Conservation (phyloP, 2,888 invertebrate species). For the Netelia fuscicornis region DNA sequence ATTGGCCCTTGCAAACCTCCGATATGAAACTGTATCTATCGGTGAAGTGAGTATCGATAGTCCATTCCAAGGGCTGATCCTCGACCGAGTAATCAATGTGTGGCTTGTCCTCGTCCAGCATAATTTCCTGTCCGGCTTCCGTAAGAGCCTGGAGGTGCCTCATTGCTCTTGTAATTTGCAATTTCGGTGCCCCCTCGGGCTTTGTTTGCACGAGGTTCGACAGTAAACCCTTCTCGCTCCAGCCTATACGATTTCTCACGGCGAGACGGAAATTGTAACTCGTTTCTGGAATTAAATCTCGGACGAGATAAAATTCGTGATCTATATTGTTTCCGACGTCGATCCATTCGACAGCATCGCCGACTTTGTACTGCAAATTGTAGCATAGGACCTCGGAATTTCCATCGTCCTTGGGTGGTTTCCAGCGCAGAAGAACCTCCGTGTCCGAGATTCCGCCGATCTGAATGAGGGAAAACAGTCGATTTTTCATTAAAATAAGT, state of each 20-base stretch:
- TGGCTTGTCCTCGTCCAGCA: constrained; percentile 87
- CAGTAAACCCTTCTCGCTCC: constrained; percentile 95
- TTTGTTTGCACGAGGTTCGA: constrained; percentile 91
- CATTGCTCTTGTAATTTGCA: constrained; percentile 93
- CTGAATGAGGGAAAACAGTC: constrained; percentile 60
- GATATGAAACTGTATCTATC: constrained; percentile 94
- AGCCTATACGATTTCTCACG: constrained; percentile 96
- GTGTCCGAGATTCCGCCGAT: constrained; percentile 91
- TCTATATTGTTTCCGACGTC: constrained; percentile 95
- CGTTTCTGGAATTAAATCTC: constrained; percentile 91
- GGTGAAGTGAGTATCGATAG: constrained; percentile 88
- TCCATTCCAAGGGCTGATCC: constrained; percentile 91
- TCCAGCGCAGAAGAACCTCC: constrained; percentile 96
- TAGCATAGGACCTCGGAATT: constrained; percentile 96
- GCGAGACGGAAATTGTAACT: constrained; percentile 96
- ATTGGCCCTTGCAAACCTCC: constrained; percentile 94
- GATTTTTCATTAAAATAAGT: not conserved
- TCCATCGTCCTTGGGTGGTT: constrained; percentile 96
- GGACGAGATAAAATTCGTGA: constrained; percentile 96
- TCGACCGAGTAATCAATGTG: constrained; percentile 91
- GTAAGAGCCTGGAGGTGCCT: constrained; percentile 94
- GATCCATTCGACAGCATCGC: constrained; percentile 93
- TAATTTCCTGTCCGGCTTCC: constrained; percentile 91
- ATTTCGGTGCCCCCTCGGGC: constrained; percentile 89
- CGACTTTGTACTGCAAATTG: constrained; percentile 93